A percentile compares a stretch with the other conserved stretches of the same genome.
These are phyloP conservation scores for Ptychobarbus kaznakovi DNA, from an alignment of 2,797 vertebrate species.

Conservation along the genomic window DNA sequence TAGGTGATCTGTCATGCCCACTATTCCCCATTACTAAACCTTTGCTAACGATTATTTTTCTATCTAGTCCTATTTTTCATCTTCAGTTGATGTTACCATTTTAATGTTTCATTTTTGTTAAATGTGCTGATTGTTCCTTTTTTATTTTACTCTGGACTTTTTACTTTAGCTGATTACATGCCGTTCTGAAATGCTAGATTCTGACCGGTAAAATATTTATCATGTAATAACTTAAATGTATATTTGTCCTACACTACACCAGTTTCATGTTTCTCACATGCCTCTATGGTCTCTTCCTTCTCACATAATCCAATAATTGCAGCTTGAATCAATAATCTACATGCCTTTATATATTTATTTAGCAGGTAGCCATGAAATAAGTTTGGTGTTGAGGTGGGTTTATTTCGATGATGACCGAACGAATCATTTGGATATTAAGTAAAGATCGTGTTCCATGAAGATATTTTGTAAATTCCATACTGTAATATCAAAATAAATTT, in stretches of 20 bases:
- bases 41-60: not conserved
- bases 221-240: not conserved
- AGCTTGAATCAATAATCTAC: slow-evolving; percentile 1
- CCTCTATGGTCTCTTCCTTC: not conserved
- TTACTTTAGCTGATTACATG: not conserved
- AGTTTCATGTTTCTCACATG: not conserved
- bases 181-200: not conserved
- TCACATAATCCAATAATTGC: not conserved
- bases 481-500: too few species aligned
- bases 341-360: not conserved
- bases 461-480: not conserved
- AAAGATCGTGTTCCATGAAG: not conserved
- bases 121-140: not conserved
- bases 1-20: not conserved
- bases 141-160: not conserved
- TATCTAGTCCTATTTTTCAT: not conserved
- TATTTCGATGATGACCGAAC: not conserved
- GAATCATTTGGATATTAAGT: not conserved
- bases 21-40: not conserved
- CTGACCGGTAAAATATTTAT: not conserved
- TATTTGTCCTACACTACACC: not conserved
- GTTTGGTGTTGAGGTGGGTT: not conserved
- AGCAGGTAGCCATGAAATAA: not conserved
- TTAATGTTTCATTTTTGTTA: not conserved
- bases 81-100: not conserved